These are phyloP conservation scores for Phasia obesa DNA, from an alignment of 2,888 invertebrate species.

Conservation along the genomic window DNA sequence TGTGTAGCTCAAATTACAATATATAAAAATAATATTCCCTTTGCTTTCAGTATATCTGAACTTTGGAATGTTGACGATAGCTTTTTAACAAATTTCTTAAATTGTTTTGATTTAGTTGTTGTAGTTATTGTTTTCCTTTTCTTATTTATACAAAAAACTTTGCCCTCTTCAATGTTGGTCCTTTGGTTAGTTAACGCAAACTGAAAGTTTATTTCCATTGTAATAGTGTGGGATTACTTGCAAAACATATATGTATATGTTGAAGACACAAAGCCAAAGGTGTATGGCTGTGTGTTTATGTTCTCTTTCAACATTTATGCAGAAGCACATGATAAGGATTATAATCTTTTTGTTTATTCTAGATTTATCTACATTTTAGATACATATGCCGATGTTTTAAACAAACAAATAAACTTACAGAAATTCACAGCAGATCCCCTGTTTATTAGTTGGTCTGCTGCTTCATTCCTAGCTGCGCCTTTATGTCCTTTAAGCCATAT, in stretches of 20 bases:
- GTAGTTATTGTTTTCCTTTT: not conserved
- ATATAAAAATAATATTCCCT: no score
- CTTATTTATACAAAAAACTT: conserved; percentile 56
- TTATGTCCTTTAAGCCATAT: no score
- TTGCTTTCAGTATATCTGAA: conserved; percentile 19
- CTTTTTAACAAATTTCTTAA: conserved; percentile 58
- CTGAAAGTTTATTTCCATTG: not conserved
- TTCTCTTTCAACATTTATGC: conserved; percentile 60
- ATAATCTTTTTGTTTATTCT: conserved; percentile 46
- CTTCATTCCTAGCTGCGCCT: no score
- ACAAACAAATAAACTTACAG: not conserved
- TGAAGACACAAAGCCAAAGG: no score
- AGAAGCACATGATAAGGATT: conserved; percentile 59
- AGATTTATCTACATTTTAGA: conserved; percentile 34
- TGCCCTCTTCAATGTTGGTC: conserved; percentile 50
- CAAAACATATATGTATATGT: conserved; percentile 2
- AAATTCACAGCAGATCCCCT: no score
- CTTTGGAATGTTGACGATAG: conserved; percentile 43
- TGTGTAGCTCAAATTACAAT: conserved; percentile 13
- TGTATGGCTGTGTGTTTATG: not conserved
- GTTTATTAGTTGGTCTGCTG: no score
- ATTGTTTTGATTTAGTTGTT: conserved; percentile 42
- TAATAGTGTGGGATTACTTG: conserved; percentile 19
- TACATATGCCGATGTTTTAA: conserved; percentile 4
- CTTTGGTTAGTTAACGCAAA: conserved; percentile 51